Conservation (phyloP, 1,140 invertebrate species). For the Popillia japonica region DNA sequence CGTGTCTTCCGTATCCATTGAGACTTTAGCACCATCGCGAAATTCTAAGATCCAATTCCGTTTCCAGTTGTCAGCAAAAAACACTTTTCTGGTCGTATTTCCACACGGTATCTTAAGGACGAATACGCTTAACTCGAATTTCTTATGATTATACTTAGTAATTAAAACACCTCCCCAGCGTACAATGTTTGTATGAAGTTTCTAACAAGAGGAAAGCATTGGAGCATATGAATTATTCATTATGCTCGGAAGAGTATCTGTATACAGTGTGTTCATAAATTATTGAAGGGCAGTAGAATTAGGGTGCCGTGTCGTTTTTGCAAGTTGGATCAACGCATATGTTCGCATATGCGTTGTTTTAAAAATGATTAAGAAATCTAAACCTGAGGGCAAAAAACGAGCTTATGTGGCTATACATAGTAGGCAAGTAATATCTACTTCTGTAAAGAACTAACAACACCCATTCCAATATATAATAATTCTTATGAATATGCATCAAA, state of each 20-base stretch:
- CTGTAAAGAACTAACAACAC: too few relatives aligned
- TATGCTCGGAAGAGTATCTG: background rate
- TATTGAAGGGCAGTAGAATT: too few relatives aligned
- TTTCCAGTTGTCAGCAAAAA: background rate
- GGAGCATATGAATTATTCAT: background rate
- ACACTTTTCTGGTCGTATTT: background rate
- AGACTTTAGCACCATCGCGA: slow-evolving; percentile 18
- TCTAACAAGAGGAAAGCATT: background rate
- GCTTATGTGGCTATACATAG: too few relatives aligned
- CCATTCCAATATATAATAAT: too few relatives aligned
- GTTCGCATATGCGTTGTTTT: too few relatives aligned
- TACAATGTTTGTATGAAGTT: background rate
- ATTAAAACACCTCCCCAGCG: background rate
- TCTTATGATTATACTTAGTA: slow-evolving; percentile 3
- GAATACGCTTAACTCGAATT: background rate
- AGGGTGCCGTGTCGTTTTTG: too few relatives aligned
- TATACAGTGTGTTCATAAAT: too few relatives aligned
- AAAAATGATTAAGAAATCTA: too few relatives aligned
- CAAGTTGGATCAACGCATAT: too few relatives aligned
- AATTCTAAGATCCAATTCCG: slow-evolving; percentile 25
- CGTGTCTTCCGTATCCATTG: slow-evolving; percentile 35
- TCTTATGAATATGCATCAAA: too few relatives aligned
- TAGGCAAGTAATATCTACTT: too few relatives aligned
- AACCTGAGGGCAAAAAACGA: too few relatives aligned
- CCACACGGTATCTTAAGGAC: background rate